Conservation (phyloP, 2,113 vertebrate species). For the Lasiurus borealis region DNA sequence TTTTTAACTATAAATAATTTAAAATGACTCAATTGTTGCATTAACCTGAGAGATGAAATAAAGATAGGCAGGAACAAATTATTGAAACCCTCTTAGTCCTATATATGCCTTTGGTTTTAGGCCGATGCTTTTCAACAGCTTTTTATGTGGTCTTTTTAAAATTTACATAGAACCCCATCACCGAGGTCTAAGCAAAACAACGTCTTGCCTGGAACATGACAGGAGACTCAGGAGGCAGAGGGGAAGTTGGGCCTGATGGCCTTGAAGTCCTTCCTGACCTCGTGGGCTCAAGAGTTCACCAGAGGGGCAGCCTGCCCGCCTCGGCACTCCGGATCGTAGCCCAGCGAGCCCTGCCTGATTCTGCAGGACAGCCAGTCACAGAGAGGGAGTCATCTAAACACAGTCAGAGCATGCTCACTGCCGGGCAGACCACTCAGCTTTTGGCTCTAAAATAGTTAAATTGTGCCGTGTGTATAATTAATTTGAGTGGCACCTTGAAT, state of each 20-base stretch:
- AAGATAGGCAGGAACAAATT: not conserved
- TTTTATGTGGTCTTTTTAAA: not conserved
- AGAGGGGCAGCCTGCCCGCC: not conserved
- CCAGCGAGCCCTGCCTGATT: not conserved
- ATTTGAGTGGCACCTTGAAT: not conserved
- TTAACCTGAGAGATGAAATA: not conserved
- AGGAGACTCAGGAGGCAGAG: not conserved
- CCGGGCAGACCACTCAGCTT: not conserved
- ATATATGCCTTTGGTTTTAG: not conserved
- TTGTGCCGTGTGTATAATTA: not conserved
- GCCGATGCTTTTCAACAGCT: not conserved
- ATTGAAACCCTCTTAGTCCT: not conserved
- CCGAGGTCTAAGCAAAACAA: not conserved
- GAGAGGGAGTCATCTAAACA: not conserved
- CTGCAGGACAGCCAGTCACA: not conserved
- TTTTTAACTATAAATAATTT: conserved; percentile 30
- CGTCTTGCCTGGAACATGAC: not conserved
- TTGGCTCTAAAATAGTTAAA: conserved; percentile 42
- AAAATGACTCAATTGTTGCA: not conserved
- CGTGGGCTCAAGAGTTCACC: not conserved
- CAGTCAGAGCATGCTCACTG: not conserved
- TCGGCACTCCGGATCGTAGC: not conserved
- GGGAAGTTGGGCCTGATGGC: not conserved
- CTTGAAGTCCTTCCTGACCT: not conserved
- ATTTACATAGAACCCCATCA: not conserved